phyloP scores from a whole-genome alignment of 2,797 vertebrate species.

The Platalea minor region DNA sequence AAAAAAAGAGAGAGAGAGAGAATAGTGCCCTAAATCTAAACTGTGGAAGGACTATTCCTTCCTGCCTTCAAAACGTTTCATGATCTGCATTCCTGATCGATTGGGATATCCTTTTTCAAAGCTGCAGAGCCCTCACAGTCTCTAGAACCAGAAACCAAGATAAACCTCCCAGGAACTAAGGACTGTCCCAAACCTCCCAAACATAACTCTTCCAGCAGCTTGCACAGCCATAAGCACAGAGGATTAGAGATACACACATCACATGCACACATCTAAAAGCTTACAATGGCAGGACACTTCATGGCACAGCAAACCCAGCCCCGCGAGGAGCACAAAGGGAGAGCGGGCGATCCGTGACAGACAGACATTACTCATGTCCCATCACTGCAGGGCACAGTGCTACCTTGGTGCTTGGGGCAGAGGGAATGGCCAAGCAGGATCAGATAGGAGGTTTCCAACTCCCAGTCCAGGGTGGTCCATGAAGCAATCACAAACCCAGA shows the following conservation, averaged over 20 bases:
- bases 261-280: not conserved
- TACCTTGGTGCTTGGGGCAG: not conserved
- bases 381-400: not conserved
- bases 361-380: rapidly evolving
- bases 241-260: not conserved
- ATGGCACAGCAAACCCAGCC: not conserved
- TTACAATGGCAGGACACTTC: too few relatives aligned
- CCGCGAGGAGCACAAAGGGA: not conserved
- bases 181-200: not conserved
- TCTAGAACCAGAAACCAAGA: not conserved
- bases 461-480: not conserved
- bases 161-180: not conserved
- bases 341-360: rapidly evolving
- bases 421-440: not conserved
- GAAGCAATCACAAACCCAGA: not conserved
- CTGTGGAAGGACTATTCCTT: not conserved
- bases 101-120: not conserved
- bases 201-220: not conserved
- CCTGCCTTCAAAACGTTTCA: not conserved
- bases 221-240: not conserved
- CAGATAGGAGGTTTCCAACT: not conserved
- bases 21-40: not conserved
- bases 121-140: not conserved
- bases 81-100: not conserved
- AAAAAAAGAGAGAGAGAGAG: not conserved